phyloP scores from a whole-genome alignment of 2,113 vertebrate genomes.

The Calidris pygmaea region DNA sequence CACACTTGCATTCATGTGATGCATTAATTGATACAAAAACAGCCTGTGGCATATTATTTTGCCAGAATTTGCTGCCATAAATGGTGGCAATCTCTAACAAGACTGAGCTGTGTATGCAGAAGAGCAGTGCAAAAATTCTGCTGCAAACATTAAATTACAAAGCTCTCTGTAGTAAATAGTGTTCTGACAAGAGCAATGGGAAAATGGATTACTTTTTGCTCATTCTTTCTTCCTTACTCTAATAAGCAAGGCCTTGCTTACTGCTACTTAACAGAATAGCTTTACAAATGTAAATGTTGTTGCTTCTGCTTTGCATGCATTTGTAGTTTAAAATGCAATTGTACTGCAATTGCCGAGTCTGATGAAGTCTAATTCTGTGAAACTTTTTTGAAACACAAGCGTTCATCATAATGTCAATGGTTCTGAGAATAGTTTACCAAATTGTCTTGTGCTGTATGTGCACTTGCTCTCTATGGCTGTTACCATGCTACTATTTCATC shows the following conservation, averaged over 20 bases:
- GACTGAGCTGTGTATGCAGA: not conserved
- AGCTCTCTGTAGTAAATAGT: not conserved
- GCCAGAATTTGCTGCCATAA: not conserved
- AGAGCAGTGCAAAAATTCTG: not conserved
- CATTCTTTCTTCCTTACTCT: not conserved
- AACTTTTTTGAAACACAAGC: not conserved
- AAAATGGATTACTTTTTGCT: not conserved
- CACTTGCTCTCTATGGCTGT: not conserved
- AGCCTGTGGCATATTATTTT: not conserved
- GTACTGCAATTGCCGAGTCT: not conserved
- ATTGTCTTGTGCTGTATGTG: not conserved
- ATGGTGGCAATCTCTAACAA: not conserved
- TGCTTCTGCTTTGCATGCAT: not conserved
- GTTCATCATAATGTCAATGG: not conserved
- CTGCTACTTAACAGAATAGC: not conserved
- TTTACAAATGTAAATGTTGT: conserved; percentile 2
- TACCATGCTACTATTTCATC: not conserved
- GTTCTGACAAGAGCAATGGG: not conserved
- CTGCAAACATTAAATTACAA: not conserved
- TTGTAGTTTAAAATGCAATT: not conserved
- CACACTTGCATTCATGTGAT: not conserved
- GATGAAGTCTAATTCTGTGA: not conserved
- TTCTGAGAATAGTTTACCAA: not conserved
- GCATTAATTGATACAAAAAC: not conserved
- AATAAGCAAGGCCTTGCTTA: not conserved